Evolutionary conservation across 2,113 vertebrate genomes (phyloP).

Genomic region (Megaptera novaeangliae): DNA sequence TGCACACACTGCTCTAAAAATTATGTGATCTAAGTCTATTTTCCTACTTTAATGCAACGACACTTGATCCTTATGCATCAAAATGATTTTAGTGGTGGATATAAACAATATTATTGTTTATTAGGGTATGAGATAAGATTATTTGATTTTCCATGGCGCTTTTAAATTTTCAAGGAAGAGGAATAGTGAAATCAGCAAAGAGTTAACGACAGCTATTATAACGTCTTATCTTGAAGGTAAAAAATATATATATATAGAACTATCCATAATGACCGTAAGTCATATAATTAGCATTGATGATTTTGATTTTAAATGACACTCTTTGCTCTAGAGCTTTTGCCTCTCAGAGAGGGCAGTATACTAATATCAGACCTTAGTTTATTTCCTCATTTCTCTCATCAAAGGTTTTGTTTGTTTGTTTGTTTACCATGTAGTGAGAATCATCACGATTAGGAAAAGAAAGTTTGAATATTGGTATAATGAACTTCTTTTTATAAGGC

Average conservation of each 20-base stretch:
- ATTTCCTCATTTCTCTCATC: slow-evolving; percentile 28
- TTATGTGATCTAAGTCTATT: background rate
- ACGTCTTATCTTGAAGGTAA: background rate
- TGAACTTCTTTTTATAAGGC: background rate
- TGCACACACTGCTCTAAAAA: background rate
- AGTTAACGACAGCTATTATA: background rate
- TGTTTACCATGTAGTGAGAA: slow-evolving; percentile 30
- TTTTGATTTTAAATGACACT: slow-evolving; percentile 2
- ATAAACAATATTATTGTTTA: slow-evolving; percentile 14
- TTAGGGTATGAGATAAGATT: slow-evolving; percentile 13
- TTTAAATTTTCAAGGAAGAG: slow-evolving; percentile 15
- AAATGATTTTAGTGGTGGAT: background rate
- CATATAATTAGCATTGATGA: background rate
- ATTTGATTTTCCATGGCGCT: background rate
- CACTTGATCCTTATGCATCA: background rate
- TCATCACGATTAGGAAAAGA: background rate
- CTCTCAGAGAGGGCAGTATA: background rate
- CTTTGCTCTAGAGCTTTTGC: slow-evolving; percentile 41
- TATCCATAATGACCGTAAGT: background rate
- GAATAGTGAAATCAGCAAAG: slow-evolving; percentile 6
- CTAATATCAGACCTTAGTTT: background rate
- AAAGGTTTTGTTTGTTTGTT: background rate
- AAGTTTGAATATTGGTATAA: background rate
- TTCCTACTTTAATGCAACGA: slow-evolving; percentile 28
- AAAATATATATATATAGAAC: background rate